Conservation (phyloP, 2,888 invertebrate species). For the Leptopterna dolabrata region DNA sequence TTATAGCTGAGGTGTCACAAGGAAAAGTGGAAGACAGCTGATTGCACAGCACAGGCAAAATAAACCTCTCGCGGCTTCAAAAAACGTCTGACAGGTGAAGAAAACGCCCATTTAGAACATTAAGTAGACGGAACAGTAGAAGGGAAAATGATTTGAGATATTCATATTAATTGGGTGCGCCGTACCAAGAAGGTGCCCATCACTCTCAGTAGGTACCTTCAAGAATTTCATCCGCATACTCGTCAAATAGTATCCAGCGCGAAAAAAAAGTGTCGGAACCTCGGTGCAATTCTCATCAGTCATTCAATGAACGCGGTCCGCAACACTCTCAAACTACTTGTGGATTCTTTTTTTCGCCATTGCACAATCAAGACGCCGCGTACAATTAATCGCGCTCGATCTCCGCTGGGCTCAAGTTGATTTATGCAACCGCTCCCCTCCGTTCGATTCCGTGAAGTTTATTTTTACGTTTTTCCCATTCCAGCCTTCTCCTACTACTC, state of each 20-base stretch:
- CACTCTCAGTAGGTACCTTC: background rate
- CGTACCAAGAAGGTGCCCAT: background rate
- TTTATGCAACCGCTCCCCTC: background rate
- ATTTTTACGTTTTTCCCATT: background rate
- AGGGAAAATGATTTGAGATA: background rate
- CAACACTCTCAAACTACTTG: background rate
- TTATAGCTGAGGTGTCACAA: too few species aligned
- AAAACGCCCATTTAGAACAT: background rate
- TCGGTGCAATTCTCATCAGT: background rate
- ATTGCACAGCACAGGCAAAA: too few species aligned
- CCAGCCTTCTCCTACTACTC: background rate
- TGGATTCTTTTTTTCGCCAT: background rate
- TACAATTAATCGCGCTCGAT: background rate
- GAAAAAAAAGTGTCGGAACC: background rate
- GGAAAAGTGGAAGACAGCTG: too few species aligned
- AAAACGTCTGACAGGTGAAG: background rate
- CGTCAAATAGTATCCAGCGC: background rate
- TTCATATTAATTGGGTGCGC: background rate
- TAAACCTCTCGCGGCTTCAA: background rate
- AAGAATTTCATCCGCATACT: background rate
- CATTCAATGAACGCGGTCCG: background rate
- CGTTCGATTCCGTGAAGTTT: background rate
- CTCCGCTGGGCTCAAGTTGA: background rate
- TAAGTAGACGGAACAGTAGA: background rate
- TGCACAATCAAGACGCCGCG: background rate